These are phyloP conservation scores for Peribatodes rhomboidaria DNA, from an alignment of 2,888 invertebrate genomes.

Conservation along the genomic window DNA sequence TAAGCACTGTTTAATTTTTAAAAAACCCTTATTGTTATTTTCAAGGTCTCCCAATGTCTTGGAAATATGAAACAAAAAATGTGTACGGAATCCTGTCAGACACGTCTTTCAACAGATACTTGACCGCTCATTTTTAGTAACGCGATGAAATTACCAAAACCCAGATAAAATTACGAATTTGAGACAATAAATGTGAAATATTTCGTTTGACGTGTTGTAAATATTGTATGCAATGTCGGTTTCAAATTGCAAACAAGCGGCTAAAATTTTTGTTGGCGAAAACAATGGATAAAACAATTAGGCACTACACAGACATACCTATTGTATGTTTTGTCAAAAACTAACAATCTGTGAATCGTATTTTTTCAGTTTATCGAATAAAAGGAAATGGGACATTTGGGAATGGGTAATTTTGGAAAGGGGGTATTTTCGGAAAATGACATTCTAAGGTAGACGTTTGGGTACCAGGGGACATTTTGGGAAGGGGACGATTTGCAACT, in stretches of 20 bases:
- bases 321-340: too few species aligned
- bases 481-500: too few species aligned
- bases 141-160: conserved; percentile 30
- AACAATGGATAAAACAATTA: conserved; percentile 13
- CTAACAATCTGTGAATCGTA: too few species aligned
- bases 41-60: too few species aligned
- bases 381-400: too few species aligned
- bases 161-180: conserved; percentile 31
- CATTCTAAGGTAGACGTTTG: too few species aligned
- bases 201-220: conserved; percentile 30
- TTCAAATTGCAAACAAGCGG: conserved; percentile 22
- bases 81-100: not conserved
- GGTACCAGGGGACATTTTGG: too few species aligned
- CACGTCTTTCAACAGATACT: not conserved
- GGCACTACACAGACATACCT: not conserved
- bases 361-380: too few species aligned
- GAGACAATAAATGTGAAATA: conserved; percentile 32
- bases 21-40: too few species aligned
- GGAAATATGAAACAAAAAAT: not conserved
- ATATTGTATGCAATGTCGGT: conserved; percentile 19
- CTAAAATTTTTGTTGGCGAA: conserved; percentile 15
- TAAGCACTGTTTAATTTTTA: too few species aligned
- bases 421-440: too few species aligned
- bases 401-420: too few species aligned
- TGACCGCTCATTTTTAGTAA: conserved; percentile 20